Evolutionary conservation across 2,113 vertebrate genomes (phyloP).

Genomic region (Cyprinodon variegatus): DNA sequence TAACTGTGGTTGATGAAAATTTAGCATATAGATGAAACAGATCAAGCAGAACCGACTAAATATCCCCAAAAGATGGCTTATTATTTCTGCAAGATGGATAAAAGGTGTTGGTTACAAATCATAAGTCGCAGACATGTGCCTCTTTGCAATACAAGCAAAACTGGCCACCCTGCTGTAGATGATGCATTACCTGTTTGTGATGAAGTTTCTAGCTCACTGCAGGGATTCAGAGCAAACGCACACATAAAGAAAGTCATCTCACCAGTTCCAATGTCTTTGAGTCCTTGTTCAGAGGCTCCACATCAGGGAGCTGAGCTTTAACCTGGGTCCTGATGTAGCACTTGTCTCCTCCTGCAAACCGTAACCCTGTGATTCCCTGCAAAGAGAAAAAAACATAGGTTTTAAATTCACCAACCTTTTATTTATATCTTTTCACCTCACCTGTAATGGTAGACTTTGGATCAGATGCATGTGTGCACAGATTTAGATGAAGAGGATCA

Average conservation of each 20-base stretch:
- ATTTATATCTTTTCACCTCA: neutral
- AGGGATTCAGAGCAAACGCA: neutral
- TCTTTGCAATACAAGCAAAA: neutral
- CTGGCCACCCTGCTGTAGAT: neutral
- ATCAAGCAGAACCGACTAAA: neutral
- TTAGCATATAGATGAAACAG: neutral
- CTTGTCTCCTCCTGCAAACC: constrained; percentile 91
- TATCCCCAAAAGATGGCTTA: neutral
- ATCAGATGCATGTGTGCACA: constrained; percentile 4
- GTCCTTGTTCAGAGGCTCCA: constrained; percentile 84
- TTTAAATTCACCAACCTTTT: neutral
- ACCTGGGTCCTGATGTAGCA: constrained; percentile 95
- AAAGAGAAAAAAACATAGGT: neutral
- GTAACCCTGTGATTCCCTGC: constrained; percentile 93
- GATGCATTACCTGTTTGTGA: neutral
- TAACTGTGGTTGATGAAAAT: neutral
- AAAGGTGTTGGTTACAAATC: neutral
- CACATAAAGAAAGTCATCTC: constrained; percentile 56
- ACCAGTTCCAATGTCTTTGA: constrained; percentile 89
- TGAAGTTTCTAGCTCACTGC: neutral
- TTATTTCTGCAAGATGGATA: neutral
- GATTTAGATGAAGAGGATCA: constrained; percentile 17
- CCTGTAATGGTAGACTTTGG: neutral
- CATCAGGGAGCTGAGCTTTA: constrained; percentile 88
- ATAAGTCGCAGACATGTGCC: too few relatives aligned